Percentiles rank a stretch among this genome's conserved stretches.
These are phyloP conservation scores for Drosophila navojoa DNA, from an alignment of 1,140 invertebrate genomes.

Conservation along the genomic window DNA sequence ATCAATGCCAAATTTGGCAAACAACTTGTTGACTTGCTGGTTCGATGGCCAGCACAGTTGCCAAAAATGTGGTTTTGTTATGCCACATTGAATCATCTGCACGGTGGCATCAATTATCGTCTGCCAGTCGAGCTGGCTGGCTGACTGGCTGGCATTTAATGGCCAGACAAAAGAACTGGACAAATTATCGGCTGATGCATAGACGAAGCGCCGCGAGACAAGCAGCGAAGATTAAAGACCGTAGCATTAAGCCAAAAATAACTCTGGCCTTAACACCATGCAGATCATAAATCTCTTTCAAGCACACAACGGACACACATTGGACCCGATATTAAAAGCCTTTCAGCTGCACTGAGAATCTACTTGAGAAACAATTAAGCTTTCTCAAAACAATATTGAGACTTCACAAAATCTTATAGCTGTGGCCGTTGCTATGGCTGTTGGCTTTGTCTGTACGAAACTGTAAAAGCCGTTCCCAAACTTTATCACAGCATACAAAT, in stretches of 20 bases:
- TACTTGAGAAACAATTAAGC: not conserved
- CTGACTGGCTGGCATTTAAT: constrained; percentile 47
- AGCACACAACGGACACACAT: not conserved
- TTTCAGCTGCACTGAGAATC: constrained; percentile 15
- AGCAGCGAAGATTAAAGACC: not conserved
- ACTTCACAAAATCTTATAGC: constrained; percentile 7
- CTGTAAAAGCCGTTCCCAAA: constrained; percentile 31
- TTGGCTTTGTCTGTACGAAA: not conserved
- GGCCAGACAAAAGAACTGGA: constrained; percentile 53
- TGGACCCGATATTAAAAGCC: constrained; percentile 15
- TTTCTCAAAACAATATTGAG: constrained; percentile 34
- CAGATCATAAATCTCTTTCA: constrained; percentile 31
- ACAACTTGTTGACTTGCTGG: constrained; percentile 32
- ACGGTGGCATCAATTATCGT: constrained; percentile 77
- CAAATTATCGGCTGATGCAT: constrained; percentile 62
- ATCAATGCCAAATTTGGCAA: constrained; percentile 55
- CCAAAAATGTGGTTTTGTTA: constrained; percentile 38
- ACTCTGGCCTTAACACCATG: not conserved
- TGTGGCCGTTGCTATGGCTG: not conserved
- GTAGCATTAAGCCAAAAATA: not conserved
- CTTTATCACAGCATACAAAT: constrained; percentile 54
- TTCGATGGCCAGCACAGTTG: constrained; percentile 24
- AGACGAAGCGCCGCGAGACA: constrained; percentile 22
- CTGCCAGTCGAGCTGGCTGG: constrained; percentile 7
- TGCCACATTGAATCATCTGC: constrained; percentile 33